Base-by-base conservation (phyloP, 2,113 vertebrate species). In the Tenrec ecaudatus region DNA sequence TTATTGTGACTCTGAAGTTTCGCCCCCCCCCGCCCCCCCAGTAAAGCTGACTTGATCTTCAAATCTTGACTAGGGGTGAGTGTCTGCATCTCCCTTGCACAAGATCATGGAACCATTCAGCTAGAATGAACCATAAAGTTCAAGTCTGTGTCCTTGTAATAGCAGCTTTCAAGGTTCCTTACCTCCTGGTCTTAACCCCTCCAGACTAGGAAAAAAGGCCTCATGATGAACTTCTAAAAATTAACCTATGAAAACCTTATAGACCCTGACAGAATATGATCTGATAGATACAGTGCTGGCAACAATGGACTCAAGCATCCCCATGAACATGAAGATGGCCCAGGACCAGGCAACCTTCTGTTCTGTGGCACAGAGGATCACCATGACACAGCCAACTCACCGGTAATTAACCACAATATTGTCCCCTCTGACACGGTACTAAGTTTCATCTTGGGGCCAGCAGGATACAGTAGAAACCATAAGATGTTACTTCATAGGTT, bases 71-170 rank as follows among this genome's bases (percentile, higher is more conserved):
- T 90, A 23, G 14, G 20, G 60, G 1, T 86, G 9, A 71, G 12
- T 69, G 60, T 40, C 68, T 92, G 7, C 62, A 47, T 73, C 47
- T 47, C 11, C 22, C 79, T n/a, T 14, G 0, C 19, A n/a, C 31
- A 89, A 88, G 73, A 73, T 23, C 36, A 73, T 14, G 68, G 77
- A 93, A 33, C n/a, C 40, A 77, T 29, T 95, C 53, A 12, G 15
- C 25, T 38, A 22, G 25, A 85, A 64, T 53, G 20, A 89, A 73
- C 4, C n/a, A 14, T 68, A 85, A 73, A n/a, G 17, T 76, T 73
- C 36, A 40, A n/a, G 27, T 82, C 86, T 89, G 43, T 71, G 57
- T 85, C 20, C 43, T n/a, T 82, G 25, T 66, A 15, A 53, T 57
- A 40, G 31, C 27, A 79, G 25, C 36, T 11, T 89, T 36, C 27